Evolutionary conservation across 2,888 invertebrate genomes (phyloP).

Genomic region (Cosmopolites sordidus): DNA sequence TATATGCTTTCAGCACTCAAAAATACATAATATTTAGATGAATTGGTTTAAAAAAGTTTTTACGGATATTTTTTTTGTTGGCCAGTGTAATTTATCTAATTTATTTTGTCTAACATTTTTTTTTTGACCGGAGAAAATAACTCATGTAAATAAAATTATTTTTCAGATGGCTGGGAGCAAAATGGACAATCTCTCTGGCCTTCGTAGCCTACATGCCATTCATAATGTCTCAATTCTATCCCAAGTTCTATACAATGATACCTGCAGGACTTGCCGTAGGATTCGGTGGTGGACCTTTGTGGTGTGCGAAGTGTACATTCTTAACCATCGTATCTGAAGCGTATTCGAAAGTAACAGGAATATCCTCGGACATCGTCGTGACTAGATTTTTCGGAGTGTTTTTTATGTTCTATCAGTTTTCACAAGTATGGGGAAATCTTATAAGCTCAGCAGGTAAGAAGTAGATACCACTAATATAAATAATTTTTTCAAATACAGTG

Average conservation of each 20-base stretch:
- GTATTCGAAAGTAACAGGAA: slow-evolving; percentile 67
- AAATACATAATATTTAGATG: too few species aligned
- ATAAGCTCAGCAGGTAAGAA: slow-evolving; percentile 73
- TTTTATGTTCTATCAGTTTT: slow-evolving; percentile 94
- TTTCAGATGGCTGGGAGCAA: slow-evolving; percentile 86
- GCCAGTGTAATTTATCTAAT: too few species aligned
- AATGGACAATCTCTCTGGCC: slow-evolving; percentile 81
- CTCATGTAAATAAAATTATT: too few species aligned
- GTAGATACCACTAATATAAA: too few species aligned
- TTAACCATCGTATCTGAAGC: slow-evolving; percentile 79
- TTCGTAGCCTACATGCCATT: slow-evolving; percentile 89
- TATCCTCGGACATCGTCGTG: slow-evolving; percentile 71
- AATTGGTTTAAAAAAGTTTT: too few species aligned
- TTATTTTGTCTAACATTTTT: too few species aligned
- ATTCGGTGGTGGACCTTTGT: slow-evolving; percentile 86
- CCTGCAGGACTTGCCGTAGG: slow-evolving; percentile 82
- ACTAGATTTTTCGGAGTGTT: slow-evolving; percentile 92
- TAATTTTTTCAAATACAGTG: too few species aligned
- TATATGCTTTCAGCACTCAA: too few species aligned
- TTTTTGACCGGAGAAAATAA: too few species aligned
- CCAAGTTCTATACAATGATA: slow-evolving; percentile 76
- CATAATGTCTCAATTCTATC: slow-evolving; percentile 86
- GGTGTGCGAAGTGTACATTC: slow-evolving; percentile 95
- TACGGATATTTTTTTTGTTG: too few species aligned
- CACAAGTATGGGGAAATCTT: slow-evolving; percentile 93